Evolutionary conservation across 2,797 vertebrate species (phyloP), one percentile per base, ranked within the genome.

Genomic region (Melanotaenia nigrans): DNA sequence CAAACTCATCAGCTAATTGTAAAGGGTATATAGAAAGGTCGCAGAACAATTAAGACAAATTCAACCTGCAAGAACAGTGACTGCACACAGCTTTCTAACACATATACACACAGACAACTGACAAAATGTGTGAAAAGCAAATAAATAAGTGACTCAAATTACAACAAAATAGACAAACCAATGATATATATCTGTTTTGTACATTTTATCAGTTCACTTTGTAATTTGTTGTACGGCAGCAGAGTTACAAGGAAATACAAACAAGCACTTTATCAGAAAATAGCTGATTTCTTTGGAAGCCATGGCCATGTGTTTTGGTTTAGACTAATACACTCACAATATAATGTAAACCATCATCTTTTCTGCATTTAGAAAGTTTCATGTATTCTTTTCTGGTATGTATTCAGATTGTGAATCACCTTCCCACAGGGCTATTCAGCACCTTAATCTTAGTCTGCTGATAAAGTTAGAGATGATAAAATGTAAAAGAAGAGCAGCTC

Each of bases 1-100:
- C 74, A 76, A 87, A 87, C 85, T 92, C 92, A 91, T 92, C 92
- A 94, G 84, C 87, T 94, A 94, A 94, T 94, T 94, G 86, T 86
- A 76, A 62, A 82, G 82, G 78, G 78, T 86, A 84, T 89, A 79
- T 78, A 61, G 82, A 83, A 89, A 92, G 92, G 91, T 94, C 92
- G 92, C 71, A 9, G 82, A 78, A 90, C 87, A 92, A 92, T 92
- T 87, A 91, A 82, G 76, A 82, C 61, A 82, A 86, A 88, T 79
- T 86, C 77, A 90, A 82, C 82, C 77, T 76, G 59, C 75, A 66
- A 71, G 57, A 53, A 77, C 64, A 47, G 67, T 78, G 83, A 78
- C 68, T 74, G 58, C 42, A 71, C 49, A 54, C 30, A 54, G 14
- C 65, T 59, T 3, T 36, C 22, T 32, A n/a, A 55, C 36, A 42